Evolutionary conservation across 2,888 invertebrate species (phyloP), one percentile per base, ranked within the genome.

Genomic region (Cerastis rubricosa): DNA sequence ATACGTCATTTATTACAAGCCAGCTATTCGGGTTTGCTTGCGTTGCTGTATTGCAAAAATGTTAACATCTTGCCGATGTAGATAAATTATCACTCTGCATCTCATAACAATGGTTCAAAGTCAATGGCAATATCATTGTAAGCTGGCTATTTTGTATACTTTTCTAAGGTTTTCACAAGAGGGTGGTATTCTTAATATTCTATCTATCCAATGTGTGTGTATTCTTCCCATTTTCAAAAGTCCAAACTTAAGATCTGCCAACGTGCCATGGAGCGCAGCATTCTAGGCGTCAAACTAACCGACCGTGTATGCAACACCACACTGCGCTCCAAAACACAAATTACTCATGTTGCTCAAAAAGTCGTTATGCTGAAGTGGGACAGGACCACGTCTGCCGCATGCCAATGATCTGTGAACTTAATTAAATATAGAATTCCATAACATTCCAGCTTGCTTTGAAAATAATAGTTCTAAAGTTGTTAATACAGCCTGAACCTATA

Each of bases 41-140:
- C 40, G 4, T 71, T 35, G 9, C 25, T 25, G 11, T 40, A 22
- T 22, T 4, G 43, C 12, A 43, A 29, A 45, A 45, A 29, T 47
- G 22, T 57, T 22, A 4, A 17, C 49, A 25, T 35, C 19, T 59
- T 43, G 12, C 45, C 22, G 61, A 43, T 63, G 74, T 43, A 72
- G 66, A 70, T 49, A 74, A 72, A 66, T 71, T 71, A 57, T 45
- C 49, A 66, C 40, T 71, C 64, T 67, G 74, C 71, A 71, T 67
- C 74, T 75, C 65, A 76, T 79, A 57, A 83, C 83, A 87, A 81
- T 80, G 71, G 72, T 66, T 72, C 74, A 74, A 75, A 74, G 76
- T 69, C 77, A 81, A 63, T 85, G 81, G 74, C 80, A 86, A 70
- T 87, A 83, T 77, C 83, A 85, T 79, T 87, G 81, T 73, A 54